A percentile compares a stretch with the other conserved stretches of the same genome.
phyloP scores from a whole-genome alignment of 1,140 invertebrate species.

The Rhizoglyphus robini region DNA sequence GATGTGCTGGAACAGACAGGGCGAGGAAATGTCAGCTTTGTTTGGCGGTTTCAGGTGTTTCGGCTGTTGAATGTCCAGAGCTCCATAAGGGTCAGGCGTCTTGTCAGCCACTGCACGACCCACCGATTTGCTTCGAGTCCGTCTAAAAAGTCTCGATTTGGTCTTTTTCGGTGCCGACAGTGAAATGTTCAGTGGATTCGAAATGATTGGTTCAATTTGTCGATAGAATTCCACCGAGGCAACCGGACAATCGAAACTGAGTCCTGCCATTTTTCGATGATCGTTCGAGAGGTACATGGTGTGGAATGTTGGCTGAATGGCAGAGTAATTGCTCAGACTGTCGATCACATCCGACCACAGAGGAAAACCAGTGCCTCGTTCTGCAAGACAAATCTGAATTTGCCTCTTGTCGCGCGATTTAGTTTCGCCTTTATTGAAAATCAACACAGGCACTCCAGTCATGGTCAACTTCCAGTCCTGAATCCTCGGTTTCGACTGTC shows the following conservation, averaged over 20 bases:
- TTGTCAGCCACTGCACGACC: neutral
- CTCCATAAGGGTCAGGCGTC: neutral
- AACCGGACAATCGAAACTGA: constrained; percentile 60
- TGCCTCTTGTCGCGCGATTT: constrained; percentile 51
- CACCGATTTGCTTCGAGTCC: neutral
- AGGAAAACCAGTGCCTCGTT: constrained; percentile 66
- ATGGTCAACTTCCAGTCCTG: constrained; percentile 55
- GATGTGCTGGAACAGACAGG: constrained; percentile 72
- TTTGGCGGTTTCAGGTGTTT: constrained; percentile 42
- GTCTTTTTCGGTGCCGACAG: constrained; percentile 49
- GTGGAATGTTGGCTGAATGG: constrained; percentile 46
- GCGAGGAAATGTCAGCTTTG: constrained; percentile 68
- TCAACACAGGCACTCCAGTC: constrained; percentile 64
- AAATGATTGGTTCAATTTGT: constrained; percentile 52
- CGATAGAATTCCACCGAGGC: constrained; percentile 52
- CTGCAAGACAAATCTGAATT: constrained; percentile 60
- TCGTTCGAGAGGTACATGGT: constrained; percentile 64
- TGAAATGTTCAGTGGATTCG: constrained; percentile 63
- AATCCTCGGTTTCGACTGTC: constrained; percentile 16
- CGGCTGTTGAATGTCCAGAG: neutral
- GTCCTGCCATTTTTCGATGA: constrained; percentile 46
- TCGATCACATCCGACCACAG: constrained; percentile 73
- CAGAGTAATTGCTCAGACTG: constrained; percentile 42
- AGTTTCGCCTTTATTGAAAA: constrained; percentile 60
- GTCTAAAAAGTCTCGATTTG: constrained; percentile 27